Conservation (phyloP, 2,113 vertebrate genomes). For the Probosciger aterrimus region DNA sequence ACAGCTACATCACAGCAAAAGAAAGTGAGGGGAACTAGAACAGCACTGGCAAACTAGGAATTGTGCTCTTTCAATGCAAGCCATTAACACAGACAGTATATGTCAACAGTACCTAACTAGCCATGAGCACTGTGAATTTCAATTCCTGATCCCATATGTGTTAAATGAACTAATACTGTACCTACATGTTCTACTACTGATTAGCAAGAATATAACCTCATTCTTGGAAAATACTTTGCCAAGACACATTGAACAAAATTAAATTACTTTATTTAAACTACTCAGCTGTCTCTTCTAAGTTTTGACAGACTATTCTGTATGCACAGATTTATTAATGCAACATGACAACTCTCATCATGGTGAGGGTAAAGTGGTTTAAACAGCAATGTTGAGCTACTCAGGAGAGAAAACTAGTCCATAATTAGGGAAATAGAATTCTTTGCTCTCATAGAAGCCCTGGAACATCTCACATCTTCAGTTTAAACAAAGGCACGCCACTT, state of each 20-base stretch:
- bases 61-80: background rate
- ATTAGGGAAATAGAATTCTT: slow-evolving; percentile 16
- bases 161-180: background rate
- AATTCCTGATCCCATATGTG: background rate
- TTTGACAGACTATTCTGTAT: background rate
- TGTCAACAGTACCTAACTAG: background rate
- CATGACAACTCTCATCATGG: background rate
- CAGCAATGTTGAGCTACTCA: background rate
- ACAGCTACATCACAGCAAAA: background rate
- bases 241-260: background rate
- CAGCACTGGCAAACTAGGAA: background rate
- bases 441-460: background rate
- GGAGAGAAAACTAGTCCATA: background rate
- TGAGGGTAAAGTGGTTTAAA: background rate
- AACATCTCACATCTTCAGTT: slow-evolving; percentile 21
- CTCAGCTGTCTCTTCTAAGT: background rate
- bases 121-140: background rate
- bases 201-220: background rate
- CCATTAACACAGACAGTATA: background rate
- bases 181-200: background rate
- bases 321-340: background rate
- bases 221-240: background rate
- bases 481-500: background rate
- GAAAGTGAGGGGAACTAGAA: background rate
- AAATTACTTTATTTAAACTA: background rate